These are phyloP conservation scores for Mongoloraphidia duomilia DNA, from an alignment of 2,888 invertebrate genomes.

Conservation along the genomic window DNA sequence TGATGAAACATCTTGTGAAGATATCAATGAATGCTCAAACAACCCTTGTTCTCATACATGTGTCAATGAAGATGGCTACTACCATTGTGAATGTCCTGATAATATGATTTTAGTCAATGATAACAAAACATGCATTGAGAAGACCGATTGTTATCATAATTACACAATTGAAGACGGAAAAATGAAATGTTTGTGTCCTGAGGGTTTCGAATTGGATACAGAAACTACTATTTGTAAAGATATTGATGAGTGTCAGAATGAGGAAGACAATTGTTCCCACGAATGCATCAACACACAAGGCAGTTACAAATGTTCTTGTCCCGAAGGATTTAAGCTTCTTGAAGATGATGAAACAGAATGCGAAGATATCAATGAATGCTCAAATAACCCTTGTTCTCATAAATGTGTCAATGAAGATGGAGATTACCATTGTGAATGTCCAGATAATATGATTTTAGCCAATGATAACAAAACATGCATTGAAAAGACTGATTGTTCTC, in stretches of 20 bases:
- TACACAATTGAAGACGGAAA: slow-evolving; percentile 21
- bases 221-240: slow-evolving; percentile 22
- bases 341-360: slow-evolving; percentile 21
- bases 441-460: slow-evolving; percentile 31
- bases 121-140: slow-evolving; percentile 25
- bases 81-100: slow-evolving; percentile 39
- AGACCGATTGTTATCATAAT: slow-evolving; percentile 24
- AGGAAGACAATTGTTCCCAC: slow-evolving; percentile 34
- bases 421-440: slow-evolving; percentile 31
- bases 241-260: slow-evolving; percentile 28
- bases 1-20: slow-evolving; percentile 29
- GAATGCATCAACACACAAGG: slow-evolving; percentile 38
- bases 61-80: slow-evolving; percentile 45
- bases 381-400: slow-evolving; percentile 24
- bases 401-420: slow-evolving; percentile 26
- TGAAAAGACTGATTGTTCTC: slow-evolving; percentile 20
- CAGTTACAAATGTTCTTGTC: slow-evolving; percentile 40
- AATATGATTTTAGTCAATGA: slow-evolving; percentile 33
- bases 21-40: slow-evolving; percentile 32
- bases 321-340: slow-evolving; percentile 30
- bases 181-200: slow-evolving; percentile 27
- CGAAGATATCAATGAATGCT: slow-evolving; percentile 27
- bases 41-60: slow-evolving; percentile 38
- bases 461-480: slow-evolving; percentile 10
- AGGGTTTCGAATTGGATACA: slow-evolving; percentile 20